Base-by-base conservation (phyloP, 1,140 invertebrate genomes). In the Tigriopus japonicus region DNA sequence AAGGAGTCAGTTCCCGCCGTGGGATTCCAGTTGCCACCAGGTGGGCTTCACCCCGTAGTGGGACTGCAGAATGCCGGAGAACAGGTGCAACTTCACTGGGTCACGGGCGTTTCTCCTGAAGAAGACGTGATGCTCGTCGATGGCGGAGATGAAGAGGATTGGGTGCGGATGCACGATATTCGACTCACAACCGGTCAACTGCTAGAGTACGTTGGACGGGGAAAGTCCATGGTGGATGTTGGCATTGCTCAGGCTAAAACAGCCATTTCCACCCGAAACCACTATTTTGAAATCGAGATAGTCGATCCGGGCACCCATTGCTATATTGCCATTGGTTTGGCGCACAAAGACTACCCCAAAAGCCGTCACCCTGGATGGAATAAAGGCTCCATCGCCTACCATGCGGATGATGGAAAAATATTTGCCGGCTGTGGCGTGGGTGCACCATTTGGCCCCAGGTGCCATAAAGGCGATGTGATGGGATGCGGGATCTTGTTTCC, bases 221-320 rank as follows among this genome's bases (percentile, higher is more conserved):
- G 78, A 0, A 75, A 76, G 65, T 75, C 72, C 56, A 76, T 78
- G 23, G 70, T 74, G 52, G 77, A 79, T 67, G 76, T 78, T 55
- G 78, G 78, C 10, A 70, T 79, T 63, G 78, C 78, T 35, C 77
- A 78, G 66, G 77, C 77, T 6, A 72, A 71, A 65, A 68, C 67
- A 52, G 73, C 78, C 13, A 66, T 79, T 12, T 73, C 73, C 63
- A 76, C 77, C 55, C 73, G 74, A 17, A 72, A 70, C 63, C 77
- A 79, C 67, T 79, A 79, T 66, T 79, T 78, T 73, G 77, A 79
- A 72, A 74, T 79, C 60, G 75, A 78, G 67, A 77, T 79, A 59
- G 64, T 78, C 40, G 76, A 79, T 64, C 77, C 77, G 10, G 78
- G 78, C 43, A 73, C 77, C 66, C 76, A 72, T 63, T 77, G 77